A percentile compares a stretch with the other conserved stretches of the same genome.
Evolutionary conservation across 2,888 invertebrate species (phyloP).

Genomic region (Papilio gigon): DNA sequence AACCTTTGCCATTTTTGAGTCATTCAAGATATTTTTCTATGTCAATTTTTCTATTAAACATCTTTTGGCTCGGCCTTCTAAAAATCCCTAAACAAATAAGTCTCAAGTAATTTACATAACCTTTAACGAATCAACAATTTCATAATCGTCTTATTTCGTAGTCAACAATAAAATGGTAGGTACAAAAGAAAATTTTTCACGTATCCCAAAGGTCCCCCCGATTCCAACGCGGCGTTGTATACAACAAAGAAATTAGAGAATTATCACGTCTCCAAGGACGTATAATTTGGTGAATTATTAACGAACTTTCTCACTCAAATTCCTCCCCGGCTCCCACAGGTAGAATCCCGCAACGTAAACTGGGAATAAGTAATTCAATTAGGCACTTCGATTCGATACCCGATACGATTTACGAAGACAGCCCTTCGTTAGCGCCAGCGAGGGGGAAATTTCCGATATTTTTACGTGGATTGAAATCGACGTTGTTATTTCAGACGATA

Average conservation of each 20-base stretch:
- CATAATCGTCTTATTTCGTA: not conserved
- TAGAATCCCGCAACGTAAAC: constrained; percentile 37
- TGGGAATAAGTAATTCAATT: constrained; percentile 42
- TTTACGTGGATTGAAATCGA: constrained; percentile 38
- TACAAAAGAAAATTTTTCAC: not conserved
- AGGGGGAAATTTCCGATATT: constrained; percentile 35
- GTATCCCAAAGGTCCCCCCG: constrained; percentile 12
- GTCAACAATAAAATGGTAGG: constrained; percentile 1
- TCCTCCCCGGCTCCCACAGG: constrained; percentile 38
- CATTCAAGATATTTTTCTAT: too few relatives aligned
- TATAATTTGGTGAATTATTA: constrained; percentile 39
- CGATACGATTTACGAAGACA: constrained; percentile 42
- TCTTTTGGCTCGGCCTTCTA: not conserved
- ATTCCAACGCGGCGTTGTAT: constrained; percentile 27
- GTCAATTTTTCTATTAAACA: not conserved
- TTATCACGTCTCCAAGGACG: constrained; percentile 39
- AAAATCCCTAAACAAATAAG: not conserved
- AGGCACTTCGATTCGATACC: constrained; percentile 41
- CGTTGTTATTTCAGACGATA: constrained; percentile 39
- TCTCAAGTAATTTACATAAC: not conserved
- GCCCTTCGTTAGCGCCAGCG: constrained; percentile 42
- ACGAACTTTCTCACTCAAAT: constrained; percentile 40
- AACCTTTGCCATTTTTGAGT: too few relatives aligned
- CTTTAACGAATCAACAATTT: not conserved
- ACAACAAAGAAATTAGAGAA: constrained; percentile 40